Percentiles rank a stretch among this genome's conserved stretches.
Conservation (phyloP, 2,797 vertebrate genomes). For the Streptopelia turtur region DNA sequence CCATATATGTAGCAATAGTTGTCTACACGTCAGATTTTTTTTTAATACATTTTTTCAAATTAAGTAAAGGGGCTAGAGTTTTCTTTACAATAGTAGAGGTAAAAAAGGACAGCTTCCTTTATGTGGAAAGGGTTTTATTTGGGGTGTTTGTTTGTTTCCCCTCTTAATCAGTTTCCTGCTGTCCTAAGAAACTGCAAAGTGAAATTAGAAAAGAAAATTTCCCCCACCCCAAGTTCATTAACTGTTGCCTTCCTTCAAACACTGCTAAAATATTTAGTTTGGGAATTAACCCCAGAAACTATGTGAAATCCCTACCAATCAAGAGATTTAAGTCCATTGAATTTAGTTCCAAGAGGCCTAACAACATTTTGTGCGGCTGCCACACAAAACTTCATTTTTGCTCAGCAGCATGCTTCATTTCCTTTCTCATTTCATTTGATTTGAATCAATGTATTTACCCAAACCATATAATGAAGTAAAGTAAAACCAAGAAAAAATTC, state of each 20-base stretch:
- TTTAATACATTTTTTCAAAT: accelerated
- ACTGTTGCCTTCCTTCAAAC: background rate
- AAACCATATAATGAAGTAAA: background rate
- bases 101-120: background rate
- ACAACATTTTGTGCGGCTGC: background rate
- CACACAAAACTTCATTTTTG: background rate
- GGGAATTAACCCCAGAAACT: background rate
- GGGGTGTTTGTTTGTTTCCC: background rate
- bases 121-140: background rate
- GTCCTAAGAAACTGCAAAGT: background rate
- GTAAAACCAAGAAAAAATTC: background rate
- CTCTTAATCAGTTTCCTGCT: background rate
- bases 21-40: background rate
- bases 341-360: background rate
- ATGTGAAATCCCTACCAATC: background rate
- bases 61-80: background rate
- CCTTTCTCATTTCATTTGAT: background rate
- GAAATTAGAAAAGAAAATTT: background rate
- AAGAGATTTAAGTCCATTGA: background rate
- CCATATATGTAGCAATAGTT: background rate
- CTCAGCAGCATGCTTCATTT: background rate
- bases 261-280: background rate
- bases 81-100: background rate
- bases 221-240: background rate
- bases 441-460: background rate